Percentiles rank a stretch among this genome's conserved stretches.
Conservation (phyloP, 2,888 invertebrate species). For the Campoplex capitator region DNA sequence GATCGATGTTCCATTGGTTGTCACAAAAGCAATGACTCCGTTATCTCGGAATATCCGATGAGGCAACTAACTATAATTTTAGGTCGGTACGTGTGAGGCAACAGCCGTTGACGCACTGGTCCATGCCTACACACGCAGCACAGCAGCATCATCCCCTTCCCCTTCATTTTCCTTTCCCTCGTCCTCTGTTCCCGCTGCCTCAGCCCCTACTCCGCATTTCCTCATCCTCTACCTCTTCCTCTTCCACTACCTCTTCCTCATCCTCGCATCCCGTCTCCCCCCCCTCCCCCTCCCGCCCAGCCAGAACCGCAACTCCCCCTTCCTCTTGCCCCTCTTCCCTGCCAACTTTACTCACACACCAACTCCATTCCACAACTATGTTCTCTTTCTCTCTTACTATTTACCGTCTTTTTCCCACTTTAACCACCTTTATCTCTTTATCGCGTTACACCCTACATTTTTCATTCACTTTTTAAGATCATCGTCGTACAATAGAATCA, state of each 20-base stretch:
- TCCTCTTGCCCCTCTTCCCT: constrained; percentile 50
- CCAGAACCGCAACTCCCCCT: constrained; percentile 59
- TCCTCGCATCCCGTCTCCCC: constrained; percentile 65
- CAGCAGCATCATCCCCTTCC: constrained; percentile 81
- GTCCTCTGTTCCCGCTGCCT: constrained; percentile 75
- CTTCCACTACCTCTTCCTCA: constrained; percentile 72
- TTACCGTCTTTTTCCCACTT: constrained; percentile 67
- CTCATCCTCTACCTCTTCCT: constrained; percentile 74
- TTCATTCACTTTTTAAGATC: constrained; percentile 34
- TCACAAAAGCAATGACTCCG: constrained; percentile 28
- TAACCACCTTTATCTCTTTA: constrained; percentile 57
- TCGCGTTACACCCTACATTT: constrained; percentile 59
- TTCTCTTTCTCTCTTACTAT: constrained; percentile 72
- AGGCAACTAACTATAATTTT: constrained; percentile 83
- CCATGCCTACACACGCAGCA: constrained; percentile 84
- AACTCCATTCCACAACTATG: constrained; percentile 75
- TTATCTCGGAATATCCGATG: constrained; percentile 73
- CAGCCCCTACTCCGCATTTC: constrained; percentile 73
- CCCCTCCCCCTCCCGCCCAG: neutral
- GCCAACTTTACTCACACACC: constrained; percentile 75
- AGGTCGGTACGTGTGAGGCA: constrained; percentile 84
- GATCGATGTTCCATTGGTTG: neutral
- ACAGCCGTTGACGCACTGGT: constrained; percentile 85
- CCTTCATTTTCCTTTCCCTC: constrained; percentile 76
- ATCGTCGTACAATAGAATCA: neutral